A percentile compares a stretch with the other conserved stretches of the same genome.
phyloP scores from a whole-genome alignment of 1,140 invertebrate genomes.

The Papilio helenus region DNA sequence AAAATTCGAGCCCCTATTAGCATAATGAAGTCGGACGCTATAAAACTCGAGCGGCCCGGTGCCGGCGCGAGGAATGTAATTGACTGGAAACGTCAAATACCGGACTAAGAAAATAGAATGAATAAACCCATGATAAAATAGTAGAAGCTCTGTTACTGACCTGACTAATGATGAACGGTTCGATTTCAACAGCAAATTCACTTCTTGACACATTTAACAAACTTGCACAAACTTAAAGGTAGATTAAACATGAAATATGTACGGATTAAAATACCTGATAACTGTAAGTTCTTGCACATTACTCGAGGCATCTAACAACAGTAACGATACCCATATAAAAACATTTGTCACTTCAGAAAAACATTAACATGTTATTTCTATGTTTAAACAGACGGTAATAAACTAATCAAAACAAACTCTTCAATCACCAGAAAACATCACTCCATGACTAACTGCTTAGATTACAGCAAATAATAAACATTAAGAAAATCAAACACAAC shows the following conservation, averaged over 20 bases:
- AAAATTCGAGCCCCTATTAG: slow-evolving; percentile 71
- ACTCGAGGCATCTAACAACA: not conserved
- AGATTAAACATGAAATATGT: not conserved
- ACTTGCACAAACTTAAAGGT: not conserved
- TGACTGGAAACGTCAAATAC: slow-evolving; percentile 43
- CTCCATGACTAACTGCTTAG: not conserved
- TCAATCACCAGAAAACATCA: not conserved
- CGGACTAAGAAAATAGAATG: slow-evolving; percentile 23
- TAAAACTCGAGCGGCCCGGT: slow-evolving; percentile 62
- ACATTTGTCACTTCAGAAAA: not conserved
- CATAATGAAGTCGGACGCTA: slow-evolving; percentile 75
- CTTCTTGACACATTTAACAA: not conserved
- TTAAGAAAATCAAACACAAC: not conserved
- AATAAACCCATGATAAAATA: not conserved
- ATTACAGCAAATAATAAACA: not conserved
- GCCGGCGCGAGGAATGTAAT: slow-evolving; percentile 42
- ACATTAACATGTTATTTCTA: not conserved
- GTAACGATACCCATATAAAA: not conserved
- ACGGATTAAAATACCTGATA: not conserved
- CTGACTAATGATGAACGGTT: not conserved
- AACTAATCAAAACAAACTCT: not conserved
- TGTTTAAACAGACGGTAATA: not conserved
- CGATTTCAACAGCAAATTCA: not conserved
- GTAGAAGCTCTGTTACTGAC: not conserved
- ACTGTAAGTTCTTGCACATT: not conserved